phyloP scores from a whole-genome alignment of 2,797 vertebrate genomes.

The Sebastes cheni region DNA sequence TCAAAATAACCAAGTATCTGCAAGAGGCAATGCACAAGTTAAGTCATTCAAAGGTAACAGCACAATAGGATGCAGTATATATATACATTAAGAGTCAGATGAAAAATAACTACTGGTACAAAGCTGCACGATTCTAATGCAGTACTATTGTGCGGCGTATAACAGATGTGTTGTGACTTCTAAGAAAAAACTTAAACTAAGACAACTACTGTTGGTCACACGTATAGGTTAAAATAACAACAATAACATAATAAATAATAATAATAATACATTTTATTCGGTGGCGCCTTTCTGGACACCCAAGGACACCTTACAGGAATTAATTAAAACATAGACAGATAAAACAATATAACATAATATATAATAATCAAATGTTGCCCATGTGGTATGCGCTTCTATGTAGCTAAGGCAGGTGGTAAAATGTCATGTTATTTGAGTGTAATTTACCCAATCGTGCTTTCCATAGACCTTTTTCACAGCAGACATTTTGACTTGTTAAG shows the following conservation, averaged over 20 bases:
- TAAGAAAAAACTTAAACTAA: not conserved
- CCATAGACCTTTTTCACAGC: not conserved
- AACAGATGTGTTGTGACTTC: not conserved
- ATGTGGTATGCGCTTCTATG: not conserved
- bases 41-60: constrained; percentile 57
- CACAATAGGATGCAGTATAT: not conserved
- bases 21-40: constrained; percentile 85
- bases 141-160: not conserved
- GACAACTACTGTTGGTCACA: not conserved
- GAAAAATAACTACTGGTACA: not conserved
- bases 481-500: not conserved
- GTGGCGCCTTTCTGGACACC: too few species aligned
- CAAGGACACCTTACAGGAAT: too few species aligned
- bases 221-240: not conserved
- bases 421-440: not conserved
- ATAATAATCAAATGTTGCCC: not conserved
- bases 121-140: constrained; percentile 4
- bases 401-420: not conserved
- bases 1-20: constrained; percentile 99
- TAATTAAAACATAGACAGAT: too few species aligned
- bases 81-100: constrained; percentile 1
- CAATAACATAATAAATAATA: too few species aligned
- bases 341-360: too few species aligned
- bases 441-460: not conserved
- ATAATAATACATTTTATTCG: too few species aligned